phyloP scores from a whole-genome alignment of 2,113 vertebrate genomes.

The Tauraco erythrolophus region DNA sequence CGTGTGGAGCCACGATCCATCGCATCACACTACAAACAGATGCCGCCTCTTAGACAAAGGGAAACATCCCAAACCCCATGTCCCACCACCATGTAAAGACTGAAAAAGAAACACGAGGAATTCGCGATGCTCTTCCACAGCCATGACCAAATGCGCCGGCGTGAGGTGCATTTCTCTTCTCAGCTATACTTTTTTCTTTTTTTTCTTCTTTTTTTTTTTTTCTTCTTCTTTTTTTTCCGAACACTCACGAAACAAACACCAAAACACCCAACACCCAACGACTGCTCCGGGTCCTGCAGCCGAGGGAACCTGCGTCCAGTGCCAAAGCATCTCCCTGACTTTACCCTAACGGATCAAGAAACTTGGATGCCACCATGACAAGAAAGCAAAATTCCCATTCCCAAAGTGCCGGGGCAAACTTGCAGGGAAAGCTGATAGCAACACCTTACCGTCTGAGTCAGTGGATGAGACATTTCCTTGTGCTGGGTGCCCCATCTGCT shows the following conservation, averaged over 20 bases:
- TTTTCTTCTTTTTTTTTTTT: neutral
- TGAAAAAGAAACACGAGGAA: neutral
- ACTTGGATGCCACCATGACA: neutral
- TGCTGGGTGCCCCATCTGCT: constrained; percentile 52
- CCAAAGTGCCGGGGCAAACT: neutral
- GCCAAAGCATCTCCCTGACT: neutral
- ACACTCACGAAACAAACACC: neutral
- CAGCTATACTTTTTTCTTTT: neutral
- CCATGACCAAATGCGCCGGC: neutral
- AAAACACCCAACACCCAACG: neutral
- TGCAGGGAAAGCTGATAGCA: neutral
- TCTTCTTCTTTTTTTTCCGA: neutral
- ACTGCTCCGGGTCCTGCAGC: neutral
- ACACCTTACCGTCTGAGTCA: constrained; percentile 53
- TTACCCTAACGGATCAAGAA: neutral
- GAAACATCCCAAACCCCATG: neutral
- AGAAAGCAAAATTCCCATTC: neutral
- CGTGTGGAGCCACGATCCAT: neutral
- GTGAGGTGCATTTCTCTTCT: neutral
- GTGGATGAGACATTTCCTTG: constrained; percentile 57
- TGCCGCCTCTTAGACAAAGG: accelerated
- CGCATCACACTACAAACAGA: accelerated
- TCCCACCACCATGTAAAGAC: neutral
- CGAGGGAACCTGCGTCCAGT: neutral
- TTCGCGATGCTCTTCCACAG: neutral